Base-by-base conservation (phyloP, 53 echinoderm and acorn worm species). In the Mesocentrotus franciscanus region DNA sequence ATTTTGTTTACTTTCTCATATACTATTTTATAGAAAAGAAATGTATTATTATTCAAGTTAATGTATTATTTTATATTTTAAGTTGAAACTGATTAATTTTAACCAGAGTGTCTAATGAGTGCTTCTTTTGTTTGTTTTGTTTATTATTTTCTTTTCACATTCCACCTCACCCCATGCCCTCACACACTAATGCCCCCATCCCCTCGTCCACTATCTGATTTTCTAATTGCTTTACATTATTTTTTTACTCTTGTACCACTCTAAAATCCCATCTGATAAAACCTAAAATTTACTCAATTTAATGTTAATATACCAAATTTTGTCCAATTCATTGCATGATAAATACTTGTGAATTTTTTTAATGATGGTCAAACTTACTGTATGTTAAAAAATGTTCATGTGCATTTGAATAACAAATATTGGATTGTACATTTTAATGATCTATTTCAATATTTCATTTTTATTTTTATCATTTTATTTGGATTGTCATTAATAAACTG, bases 111-210 rank as follows among this genome's bases (percentile, higher is more conserved):
- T 58, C 59, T 87, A 87, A 87, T 29, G 87, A 26, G 87, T 87
- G 87, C 26, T 56, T 81, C 4, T 84, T 24, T 30, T 58, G 56
- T 87, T 87, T 84, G 74, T 74, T 81, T 81, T 81, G 87, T 59
- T 84, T 87, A 58, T 57, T 87, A 5, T 39, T 58, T 87, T 27
- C 29, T 87, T 87, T 87, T 87, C 87, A 29, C 58, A n/a, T 87
- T 59, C 57, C n/a, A 87, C 64, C 61, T 26, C 27, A 29, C 61
- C 91, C 66, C 87, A 10, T 13, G 6, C 26, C n/a, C 87, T n/a
- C 87, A 87, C 87, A 87, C 34, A 87, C 87, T 87, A 87, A 87
- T 87, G 10, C 87, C 87, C 56, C 56, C 49, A 1, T 49, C 49
- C 87, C 59, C 29, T 85, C 9, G 2, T 56, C 35, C 85, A 49